Percentiles rank a stretch among this genome's conserved stretches.
These are phyloP conservation scores for Eulemur albifrons DNA, from an alignment of 2,797 vertebrate genomes.

Conservation along the genomic window DNA sequence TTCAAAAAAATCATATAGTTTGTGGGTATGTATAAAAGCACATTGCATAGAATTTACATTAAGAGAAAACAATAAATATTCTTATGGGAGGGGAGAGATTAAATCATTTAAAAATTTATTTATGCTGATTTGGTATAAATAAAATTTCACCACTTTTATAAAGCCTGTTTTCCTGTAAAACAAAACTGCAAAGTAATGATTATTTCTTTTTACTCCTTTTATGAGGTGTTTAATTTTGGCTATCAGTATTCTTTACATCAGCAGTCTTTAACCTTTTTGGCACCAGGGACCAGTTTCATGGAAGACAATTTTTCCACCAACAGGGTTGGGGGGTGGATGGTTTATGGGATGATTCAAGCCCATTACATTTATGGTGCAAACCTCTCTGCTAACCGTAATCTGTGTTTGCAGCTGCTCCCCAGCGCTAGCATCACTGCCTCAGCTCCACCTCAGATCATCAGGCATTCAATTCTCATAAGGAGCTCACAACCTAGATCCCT, in stretches of 20 bases:
- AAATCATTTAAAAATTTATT: conserved; percentile 20
- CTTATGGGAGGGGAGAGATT: not conserved
- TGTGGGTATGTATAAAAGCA: not conserved
- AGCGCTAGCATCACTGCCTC: no score
- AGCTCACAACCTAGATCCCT: no score
- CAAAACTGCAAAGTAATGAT: conserved; percentile 15
- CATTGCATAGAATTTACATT: conserved; percentile 2
- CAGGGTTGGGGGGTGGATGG: no score
- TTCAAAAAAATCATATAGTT: not conserved
- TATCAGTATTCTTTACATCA: not conserved
- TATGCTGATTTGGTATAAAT: conserved; percentile 8
- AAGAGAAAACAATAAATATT: conserved; percentile 37
- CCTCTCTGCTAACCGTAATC: no score
- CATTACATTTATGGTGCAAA: no score
- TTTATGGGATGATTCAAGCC: no score
- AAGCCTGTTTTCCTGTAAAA: conserved; percentile 30
- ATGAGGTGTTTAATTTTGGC: not conserved
- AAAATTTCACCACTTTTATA: not conserved
- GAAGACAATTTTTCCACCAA: no score
- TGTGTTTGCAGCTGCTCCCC: no score
- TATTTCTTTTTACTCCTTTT: not conserved
- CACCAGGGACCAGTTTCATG: no score
- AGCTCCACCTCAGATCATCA: no score
- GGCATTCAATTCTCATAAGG: no score
- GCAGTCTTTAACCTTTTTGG: no score